Conservation (phyloP, 2,888 invertebrate genomes). For the Eretmocerus hayati region DNA sequence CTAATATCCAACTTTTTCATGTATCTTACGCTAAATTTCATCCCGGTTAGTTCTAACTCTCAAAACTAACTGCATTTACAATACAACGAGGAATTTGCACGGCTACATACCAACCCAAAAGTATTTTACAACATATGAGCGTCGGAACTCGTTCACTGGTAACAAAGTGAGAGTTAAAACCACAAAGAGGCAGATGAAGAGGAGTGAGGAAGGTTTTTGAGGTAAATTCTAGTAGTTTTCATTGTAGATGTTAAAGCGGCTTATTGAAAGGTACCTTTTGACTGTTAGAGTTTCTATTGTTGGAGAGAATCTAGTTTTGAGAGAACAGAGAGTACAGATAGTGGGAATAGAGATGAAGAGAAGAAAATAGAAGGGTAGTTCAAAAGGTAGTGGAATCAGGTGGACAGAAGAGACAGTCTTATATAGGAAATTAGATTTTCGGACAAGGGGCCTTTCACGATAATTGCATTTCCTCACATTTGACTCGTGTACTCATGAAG, state of each 20-base stretch:
- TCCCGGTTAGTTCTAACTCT: too few relatives aligned
- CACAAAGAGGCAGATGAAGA: background rate
- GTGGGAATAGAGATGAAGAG: slow-evolving; percentile 5
- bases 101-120: slow-evolving; percentile 4
- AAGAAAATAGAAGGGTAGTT: too few relatives aligned
- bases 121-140: slow-evolving; percentile 16
- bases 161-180: slow-evolving; percentile 4
- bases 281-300: slow-evolving; percentile 22
- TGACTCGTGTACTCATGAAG: too few relatives aligned
- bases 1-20: too few relatives aligned
- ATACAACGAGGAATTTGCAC: background rate
- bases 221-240: slow-evolving; percentile 19
- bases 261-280: slow-evolving; percentile 23
- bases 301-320: too few relatives aligned
- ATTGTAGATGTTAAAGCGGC: slow-evolving; percentile 22
- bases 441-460: too few relatives aligned
- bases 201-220: background rate
- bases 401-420: background rate
- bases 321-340: too few relatives aligned
- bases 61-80: slow-evolving; percentile 10
- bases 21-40: too few relatives aligned
- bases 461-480: too few relatives aligned
- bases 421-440: too few relatives aligned
- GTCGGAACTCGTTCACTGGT: too few relatives aligned
- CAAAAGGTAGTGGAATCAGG: background rate